These are phyloP conservation scores for Pseudopipra pipra DNA, from an alignment of 2,113 vertebrate genomes.

Conservation along the genomic window DNA sequence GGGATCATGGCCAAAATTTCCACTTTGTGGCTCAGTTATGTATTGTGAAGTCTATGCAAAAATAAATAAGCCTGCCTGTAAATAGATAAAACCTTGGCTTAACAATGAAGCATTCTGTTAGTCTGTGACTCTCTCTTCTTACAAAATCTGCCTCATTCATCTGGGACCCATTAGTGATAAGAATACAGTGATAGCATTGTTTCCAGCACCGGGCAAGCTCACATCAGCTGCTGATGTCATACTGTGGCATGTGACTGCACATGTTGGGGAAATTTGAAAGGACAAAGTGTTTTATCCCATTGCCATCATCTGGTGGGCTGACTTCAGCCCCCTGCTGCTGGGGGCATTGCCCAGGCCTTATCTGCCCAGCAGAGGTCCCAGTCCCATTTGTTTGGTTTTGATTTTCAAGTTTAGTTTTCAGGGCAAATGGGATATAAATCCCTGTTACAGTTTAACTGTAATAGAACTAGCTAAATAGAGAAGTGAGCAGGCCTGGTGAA, in stretches of 20 bases:
- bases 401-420: not conserved
- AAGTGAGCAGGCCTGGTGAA: not conserved
- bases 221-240: not conserved
- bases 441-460: not conserved
- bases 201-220: not conserved
- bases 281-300: not conserved
- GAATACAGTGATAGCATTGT: constrained; percentile 10
- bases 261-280: not conserved
- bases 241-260: not conserved
- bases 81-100: not conserved
- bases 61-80: not conserved
- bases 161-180: not conserved
- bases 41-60: not conserved
- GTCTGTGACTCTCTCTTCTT: not conserved
- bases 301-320: not conserved
- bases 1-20: not conserved
- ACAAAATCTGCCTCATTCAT: not conserved
- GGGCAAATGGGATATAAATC: not conserved
- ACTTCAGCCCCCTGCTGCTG: not conserved
- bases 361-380: not conserved
- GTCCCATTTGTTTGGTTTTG: not conserved
- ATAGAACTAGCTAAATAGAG: not conserved
- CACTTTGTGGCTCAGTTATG: not conserved
- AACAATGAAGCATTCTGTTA: not conserved
- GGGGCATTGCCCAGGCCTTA: not conserved